Evolutionary conservation across 2,888 invertebrate genomes (phyloP), one percentile per base, ranked within the genome.

Genomic region (Tetramorium bicarinatum): DNA sequence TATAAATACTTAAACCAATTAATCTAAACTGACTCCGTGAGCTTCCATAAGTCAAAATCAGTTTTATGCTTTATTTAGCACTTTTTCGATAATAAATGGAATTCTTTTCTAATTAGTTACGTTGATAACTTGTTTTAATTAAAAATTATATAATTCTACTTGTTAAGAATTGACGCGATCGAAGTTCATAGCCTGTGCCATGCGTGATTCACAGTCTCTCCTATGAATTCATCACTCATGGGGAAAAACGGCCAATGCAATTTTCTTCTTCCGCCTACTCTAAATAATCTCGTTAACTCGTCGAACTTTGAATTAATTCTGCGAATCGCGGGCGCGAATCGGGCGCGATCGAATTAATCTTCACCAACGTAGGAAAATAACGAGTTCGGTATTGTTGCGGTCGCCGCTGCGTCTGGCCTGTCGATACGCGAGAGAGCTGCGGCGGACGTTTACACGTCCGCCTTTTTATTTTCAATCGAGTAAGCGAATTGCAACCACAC

Each of bases 201-300:
- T 18, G 21, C 25, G 11, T 71, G 72, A 79, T 34, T 71, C 72
- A 79, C 13, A 38, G 25, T 67, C 18, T 41, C 44, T 56, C 47
- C 11, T 11, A 3, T 18, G 13, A 71, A 59, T 34, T 54, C 13
- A 38, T 34, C 47, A 21, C 21, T 79, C 59, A 71, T 38, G 59
- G 59, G 72, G 13, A 38, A 79, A 79, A 59, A 79, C 44, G 44
- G 15, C 15, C n/a, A 18, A 52, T 15, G 67, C 25, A 11, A 59
- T 59, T 47, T 18, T 49, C 11, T 38, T 49, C 47, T 52, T 44
- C 44, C 47, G 9, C 2, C 2, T 29, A 8, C 6, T 47, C 56
- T 59, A 79, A 71, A 79, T 79, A 71, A 79, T 79, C 59, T 71
- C 71, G 79, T 71, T 79, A 71, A 59, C 79, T 67, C 21, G 21